Evolutionary conservation across 2,888 invertebrate genomes (phyloP), one percentile per base, ranked within the genome.

Genomic region (Tinea semifulvella): DNA sequence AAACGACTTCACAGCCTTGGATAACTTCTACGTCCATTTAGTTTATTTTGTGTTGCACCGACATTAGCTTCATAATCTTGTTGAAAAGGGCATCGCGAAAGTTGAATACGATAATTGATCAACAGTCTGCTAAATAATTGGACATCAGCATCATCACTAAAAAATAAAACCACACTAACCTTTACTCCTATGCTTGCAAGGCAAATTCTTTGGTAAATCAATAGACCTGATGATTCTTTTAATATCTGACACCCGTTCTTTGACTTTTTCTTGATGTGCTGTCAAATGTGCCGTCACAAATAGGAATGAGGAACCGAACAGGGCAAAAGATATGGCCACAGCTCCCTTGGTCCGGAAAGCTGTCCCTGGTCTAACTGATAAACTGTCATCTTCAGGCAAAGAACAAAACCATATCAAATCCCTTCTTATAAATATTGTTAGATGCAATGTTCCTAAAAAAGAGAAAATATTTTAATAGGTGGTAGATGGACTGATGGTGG

Each of bases 351-450:
- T 94, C 47, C 92, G 85, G 63, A 94, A 93, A 0, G 94, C 93
- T 5, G 93, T 91, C 0, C 95, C 95, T 0, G 95, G 91, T 53
- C 97, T 84, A 1, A 96, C 94, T 1, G 95, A 94, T 48, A 94
- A 84, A 55, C 88, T 89, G 1, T 90, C 89, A 54, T 96, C 95
- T 74, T 96, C 96, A 0, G 95, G 91, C 1, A 92, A 85, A 53
- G 97, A 97, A 64, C 95, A 95, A 62, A 92, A 97, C 98, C 98
- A 98, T 50, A 98, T 91, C 10, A 98, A 85, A 69, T 98, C 97
- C 51, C 97, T 84, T 44, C 96, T 83, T 55, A 98, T 84, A 66
- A 94, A 97, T 49, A 98, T 82, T 45, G 90, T 90, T 48, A 97
- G 77, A 67, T 96, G 96, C 28, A 98, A 82, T 42, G 95, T 95